Conservation (phyloP, 2,888 invertebrate genomes). For the Apodemia duryi region DNA sequence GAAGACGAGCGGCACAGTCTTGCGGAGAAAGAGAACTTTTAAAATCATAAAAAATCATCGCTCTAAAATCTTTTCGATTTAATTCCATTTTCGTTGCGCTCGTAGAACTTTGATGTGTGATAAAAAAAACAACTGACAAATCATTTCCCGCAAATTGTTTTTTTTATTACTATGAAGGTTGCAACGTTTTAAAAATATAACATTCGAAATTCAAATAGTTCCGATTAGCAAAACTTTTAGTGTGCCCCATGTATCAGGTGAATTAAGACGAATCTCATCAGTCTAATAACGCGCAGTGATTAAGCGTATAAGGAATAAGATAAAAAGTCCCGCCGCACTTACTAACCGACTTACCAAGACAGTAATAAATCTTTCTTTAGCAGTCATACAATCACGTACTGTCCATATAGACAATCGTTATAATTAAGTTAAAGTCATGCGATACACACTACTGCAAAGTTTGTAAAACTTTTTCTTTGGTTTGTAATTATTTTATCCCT, state of each 20-base stretch:
- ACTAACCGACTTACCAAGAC: slow-evolving; percentile 61
- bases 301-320: slow-evolving; percentile 61
- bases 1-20: no score
- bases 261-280: slow-evolving; percentile 49
- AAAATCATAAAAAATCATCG: no score
- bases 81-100: no score
- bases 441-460: slow-evolving; percentile 43
- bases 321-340: slow-evolving; percentile 64
- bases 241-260: not conserved
- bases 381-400: slow-evolving; percentile 59
- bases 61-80: no score
- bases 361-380: slow-evolving; percentile 68
- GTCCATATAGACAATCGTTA: slow-evolving; percentile 68
- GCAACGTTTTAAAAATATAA: no score
- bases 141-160: no score
- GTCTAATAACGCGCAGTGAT: slow-evolving; percentile 65
- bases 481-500: not conserved
- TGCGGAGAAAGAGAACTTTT: no score
- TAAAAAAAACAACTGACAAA: no score
- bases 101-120: no score
- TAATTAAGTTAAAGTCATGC: slow-evolving; percentile 65
- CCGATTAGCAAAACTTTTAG: no score
- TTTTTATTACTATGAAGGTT: no score
- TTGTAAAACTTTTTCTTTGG: slow-evolving; percentile 8
- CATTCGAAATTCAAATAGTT: no score